Percentiles rank a stretch among this genome's conserved stretches.
phyloP scores from a whole-genome alignment of 2,888 invertebrate genomes.

The Mylabris sibirica region DNA sequence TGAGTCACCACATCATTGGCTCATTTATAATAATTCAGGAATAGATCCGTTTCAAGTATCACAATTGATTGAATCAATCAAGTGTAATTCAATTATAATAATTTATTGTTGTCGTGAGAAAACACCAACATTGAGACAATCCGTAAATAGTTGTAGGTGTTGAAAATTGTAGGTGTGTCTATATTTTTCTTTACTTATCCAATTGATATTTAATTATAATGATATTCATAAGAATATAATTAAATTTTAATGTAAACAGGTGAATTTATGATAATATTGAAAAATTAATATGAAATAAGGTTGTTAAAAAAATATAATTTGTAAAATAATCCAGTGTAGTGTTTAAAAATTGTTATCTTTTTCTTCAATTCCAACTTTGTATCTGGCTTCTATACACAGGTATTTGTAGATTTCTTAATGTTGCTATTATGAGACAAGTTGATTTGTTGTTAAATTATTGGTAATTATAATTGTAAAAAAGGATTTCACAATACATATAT shows the following conservation, averaged over 20 bases:
- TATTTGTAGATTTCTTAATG: background rate
- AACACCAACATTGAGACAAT: background rate
- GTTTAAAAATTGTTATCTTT: too few species aligned
- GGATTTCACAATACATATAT: background rate
- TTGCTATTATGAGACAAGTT: background rate
- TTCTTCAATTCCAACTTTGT: too few species aligned
- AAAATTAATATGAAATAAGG: background rate
- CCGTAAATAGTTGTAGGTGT: background rate
- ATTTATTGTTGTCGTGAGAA: constrained; percentile 4
- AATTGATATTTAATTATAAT: background rate
- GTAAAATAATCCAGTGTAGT: too few species aligned
- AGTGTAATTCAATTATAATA: background rate
- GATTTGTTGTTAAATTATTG: background rate
- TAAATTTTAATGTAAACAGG: background rate
- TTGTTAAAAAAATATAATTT: background rate
- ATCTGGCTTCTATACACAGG: too few species aligned
- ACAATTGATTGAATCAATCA: background rate
- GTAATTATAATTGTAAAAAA: background rate
- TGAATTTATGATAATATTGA: background rate
- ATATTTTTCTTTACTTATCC: background rate
- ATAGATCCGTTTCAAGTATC: background rate
- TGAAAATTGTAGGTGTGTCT: constrained; percentile 1
- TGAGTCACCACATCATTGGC: background rate
- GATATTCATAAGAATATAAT: background rate
- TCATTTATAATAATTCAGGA: background rate